Conservation (phyloP, 2,797 vertebrate species). For the Rhynchotus rufescens region DNA sequence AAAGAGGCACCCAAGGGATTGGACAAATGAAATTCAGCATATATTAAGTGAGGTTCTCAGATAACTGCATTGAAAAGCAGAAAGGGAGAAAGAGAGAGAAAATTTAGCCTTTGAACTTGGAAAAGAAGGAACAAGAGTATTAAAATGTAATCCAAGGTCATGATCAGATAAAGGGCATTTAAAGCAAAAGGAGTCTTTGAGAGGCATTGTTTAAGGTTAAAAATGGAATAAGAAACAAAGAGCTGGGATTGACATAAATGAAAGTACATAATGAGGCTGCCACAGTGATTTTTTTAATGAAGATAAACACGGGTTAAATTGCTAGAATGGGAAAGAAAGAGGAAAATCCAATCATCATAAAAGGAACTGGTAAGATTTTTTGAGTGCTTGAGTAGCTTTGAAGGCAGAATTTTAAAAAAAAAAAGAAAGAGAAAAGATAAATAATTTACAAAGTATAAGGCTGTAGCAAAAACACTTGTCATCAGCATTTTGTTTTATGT, state of each 20-base stretch:
- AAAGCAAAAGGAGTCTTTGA: neutral
- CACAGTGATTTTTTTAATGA: neutral
- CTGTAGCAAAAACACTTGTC: neutral
- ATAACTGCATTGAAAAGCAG: neutral
- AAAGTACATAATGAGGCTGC: neutral
- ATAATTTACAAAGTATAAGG: neutral
- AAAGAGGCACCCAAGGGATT: neutral
- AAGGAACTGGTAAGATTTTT: neutral
- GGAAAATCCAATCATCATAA: neutral
- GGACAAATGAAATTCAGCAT: neutral
- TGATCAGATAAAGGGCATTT: neutral
- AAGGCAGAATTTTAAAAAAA: neutral
- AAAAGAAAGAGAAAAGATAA: neutral
- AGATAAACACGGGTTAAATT: neutral
- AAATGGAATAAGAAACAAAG: neutral
- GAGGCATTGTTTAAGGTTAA: neutral
- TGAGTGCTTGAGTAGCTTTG: neutral
- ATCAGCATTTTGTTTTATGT: neutral
- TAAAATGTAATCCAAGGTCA: neutral
- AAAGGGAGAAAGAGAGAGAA: neutral
- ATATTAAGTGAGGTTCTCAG: neutral
- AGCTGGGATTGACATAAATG: neutral
- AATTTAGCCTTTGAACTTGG: neutral
- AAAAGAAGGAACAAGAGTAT: neutral
- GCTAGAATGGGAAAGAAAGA: neutral